Conservation (phyloP, 2,113 vertebrate genomes). For the Antechinus stuartii region DNA sequence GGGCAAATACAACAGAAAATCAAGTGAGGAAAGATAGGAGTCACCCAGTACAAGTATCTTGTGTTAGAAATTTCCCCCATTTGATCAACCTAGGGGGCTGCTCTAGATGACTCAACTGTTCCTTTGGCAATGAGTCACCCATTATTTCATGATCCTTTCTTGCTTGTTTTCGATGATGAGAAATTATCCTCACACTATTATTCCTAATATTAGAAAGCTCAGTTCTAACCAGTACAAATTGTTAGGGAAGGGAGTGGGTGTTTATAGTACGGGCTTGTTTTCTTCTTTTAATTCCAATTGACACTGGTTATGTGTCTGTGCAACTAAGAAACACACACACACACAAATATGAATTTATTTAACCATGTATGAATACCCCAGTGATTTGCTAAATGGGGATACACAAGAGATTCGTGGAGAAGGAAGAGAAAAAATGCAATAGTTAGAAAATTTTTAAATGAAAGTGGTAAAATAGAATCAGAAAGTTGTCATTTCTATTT, state of each 20-base stretch:
- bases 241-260: slow-evolving; percentile 64
- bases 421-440: slow-evolving; percentile 55
- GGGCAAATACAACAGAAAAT: slow-evolving; percentile 30
- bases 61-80: slow-evolving; percentile 46
- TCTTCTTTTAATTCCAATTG: slow-evolving; percentile 55
- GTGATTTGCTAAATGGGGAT: slow-evolving; percentile 66
- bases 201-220: slow-evolving; percentile 72
- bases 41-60: neutral
- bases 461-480: slow-evolving; percentile 47
- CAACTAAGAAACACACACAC: slow-evolving; percentile 64
- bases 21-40: slow-evolving; percentile 47
- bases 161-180: slow-evolving; percentile 59
- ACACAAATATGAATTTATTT: slow-evolving; percentile 1
- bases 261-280: slow-evolving; percentile 65
- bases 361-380: slow-evolving; percentile 31
- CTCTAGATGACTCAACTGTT: slow-evolving; percentile 62
- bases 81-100: slow-evolving; percentile 46
- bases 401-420: slow-evolving; percentile 65
- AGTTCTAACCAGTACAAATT: slow-evolving; percentile 55
- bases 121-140: slow-evolving; percentile 71
- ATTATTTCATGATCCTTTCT: slow-evolving; percentile 54
- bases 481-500: neutral
- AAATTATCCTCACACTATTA: slow-evolving; percentile 61
- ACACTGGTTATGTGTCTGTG: slow-evolving; percentile 62
- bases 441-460: slow-evolving; percentile 39